These are phyloP conservation scores for Micropterix aruncella DNA, from an alignment of 2,888 invertebrate species.

Conservation along the genomic window DNA sequence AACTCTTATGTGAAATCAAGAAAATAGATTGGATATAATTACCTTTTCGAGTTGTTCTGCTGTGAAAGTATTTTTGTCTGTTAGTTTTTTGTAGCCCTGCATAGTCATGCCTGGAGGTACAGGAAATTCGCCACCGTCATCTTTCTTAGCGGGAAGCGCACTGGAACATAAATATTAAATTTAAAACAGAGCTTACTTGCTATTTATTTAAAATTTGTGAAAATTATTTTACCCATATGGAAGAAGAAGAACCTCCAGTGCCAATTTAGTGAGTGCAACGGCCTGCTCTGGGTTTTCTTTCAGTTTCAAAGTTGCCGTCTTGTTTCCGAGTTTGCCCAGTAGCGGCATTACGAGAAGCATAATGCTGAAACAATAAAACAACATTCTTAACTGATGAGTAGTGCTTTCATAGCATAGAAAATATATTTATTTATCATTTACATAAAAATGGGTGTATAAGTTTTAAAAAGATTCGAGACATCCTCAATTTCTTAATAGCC, in stretches of 20 bases:
- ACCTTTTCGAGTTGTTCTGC: conserved; percentile 75
- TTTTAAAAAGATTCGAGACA: too few species aligned
- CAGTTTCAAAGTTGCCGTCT: conserved; percentile 50
- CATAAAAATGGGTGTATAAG: too few species aligned
- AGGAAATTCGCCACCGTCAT: conserved; percentile 33
- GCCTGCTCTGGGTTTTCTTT: conserved; percentile 57
- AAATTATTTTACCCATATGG: conserved; percentile 82
- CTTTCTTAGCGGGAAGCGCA: conserved; percentile 34
- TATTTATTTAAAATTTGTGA: too few species aligned
- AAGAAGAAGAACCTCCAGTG: conserved; percentile 70
- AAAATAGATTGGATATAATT: too few species aligned
- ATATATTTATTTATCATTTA: too few species aligned
- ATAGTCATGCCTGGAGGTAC: conserved; percentile 68
- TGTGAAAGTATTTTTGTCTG: conserved; percentile 52
- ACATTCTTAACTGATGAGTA: too few species aligned
- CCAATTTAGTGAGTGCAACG: conserved; percentile 55
- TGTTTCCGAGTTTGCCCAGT: conserved; percentile 54
- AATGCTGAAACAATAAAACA: too few species aligned
- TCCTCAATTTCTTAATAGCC: too few species aligned
- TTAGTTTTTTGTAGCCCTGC: conserved; percentile 61
- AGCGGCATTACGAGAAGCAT: conserved; percentile 69
- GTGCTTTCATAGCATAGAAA: too few species aligned
- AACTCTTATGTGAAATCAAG: too few species aligned
- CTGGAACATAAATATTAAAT: conserved; percentile 17
- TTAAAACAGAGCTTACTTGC: background rate